phyloP scores from a whole-genome alignment of 2,113 vertebrate species.

The Sinocyclocheilus grahami region DNA sequence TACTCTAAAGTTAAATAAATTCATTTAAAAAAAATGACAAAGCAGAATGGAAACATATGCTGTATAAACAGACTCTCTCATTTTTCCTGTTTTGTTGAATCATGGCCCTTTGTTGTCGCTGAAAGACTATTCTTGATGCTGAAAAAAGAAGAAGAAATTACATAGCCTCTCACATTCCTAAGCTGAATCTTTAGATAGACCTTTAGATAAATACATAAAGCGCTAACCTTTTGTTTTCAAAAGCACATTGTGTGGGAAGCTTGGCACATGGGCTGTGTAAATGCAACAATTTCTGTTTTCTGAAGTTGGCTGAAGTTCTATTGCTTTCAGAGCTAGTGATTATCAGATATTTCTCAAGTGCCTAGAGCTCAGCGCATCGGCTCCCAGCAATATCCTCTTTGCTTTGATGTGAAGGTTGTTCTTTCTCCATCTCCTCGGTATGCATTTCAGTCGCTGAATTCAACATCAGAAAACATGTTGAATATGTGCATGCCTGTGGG shows the following conservation, averaged over 20 bases:
- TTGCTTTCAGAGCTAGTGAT: slow-evolving; percentile 35
- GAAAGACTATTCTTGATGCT: neutral
- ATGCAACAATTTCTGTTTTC: slow-evolving; percentile 23
- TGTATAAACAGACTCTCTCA: neutral
- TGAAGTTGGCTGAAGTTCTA: slow-evolving; percentile 31
- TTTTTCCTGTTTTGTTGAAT: neutral
- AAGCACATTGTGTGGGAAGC: slow-evolving; percentile 10
- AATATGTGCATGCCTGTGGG: neutral
- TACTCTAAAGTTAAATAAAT: no score
- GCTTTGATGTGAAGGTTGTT: slow-evolving; percentile 43
- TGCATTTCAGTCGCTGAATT: neutral
- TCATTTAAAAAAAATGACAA: neutral
- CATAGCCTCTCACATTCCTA: neutral
- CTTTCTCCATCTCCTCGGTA: slow-evolving; percentile 15
- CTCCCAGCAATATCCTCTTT: slow-evolving; percentile 34
- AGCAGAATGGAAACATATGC: neutral
- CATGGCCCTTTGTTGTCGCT: neutral
- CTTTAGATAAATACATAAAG: slow-evolving; percentile 17
- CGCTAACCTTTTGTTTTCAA: slow-evolving; percentile 26
- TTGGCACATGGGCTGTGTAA: neutral
- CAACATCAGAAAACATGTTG: neutral
- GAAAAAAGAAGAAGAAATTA: neutral
- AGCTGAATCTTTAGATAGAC: slow-evolving; percentile 22
- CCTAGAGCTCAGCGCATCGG: neutral
- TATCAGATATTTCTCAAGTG: slow-evolving; percentile 26